These are phyloP conservation scores for Ctenopoma multispine DNA, from an alignment of 2,797 vertebrate species.

Conservation along the genomic window DNA sequence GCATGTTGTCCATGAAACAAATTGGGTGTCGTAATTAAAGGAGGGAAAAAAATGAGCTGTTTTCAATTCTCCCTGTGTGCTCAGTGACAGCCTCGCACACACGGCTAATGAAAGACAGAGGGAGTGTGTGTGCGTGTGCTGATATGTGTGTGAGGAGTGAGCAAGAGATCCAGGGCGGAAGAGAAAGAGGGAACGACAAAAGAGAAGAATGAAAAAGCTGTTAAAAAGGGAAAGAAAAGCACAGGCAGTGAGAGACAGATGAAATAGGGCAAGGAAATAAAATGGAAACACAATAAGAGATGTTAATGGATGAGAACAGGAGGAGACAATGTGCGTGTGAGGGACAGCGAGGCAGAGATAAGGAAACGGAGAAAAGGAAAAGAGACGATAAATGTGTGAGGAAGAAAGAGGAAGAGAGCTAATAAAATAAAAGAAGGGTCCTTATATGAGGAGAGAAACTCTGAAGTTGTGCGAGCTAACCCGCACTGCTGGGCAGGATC, in stretches of 20 bases:
- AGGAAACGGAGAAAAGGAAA: slow-evolving; percentile 18
- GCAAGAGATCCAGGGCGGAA: not conserved
- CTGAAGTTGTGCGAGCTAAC: slow-evolving; percentile 32
- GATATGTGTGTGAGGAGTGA: not conserved
- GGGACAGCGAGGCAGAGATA: not conserved
- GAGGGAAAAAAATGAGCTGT: slow-evolving; percentile 42
- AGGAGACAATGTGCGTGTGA: slow-evolving; percentile 3
- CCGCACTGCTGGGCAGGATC: slow-evolving; percentile 14
- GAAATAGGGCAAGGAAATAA: slow-evolving; percentile 37
- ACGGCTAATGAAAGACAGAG: slow-evolving; percentile 49
- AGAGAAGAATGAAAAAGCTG: slow-evolving; percentile 28
- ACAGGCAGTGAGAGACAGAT: slow-evolving; percentile 22
- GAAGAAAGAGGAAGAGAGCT: slow-evolving; percentile 20
- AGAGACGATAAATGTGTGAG: slow-evolving; percentile 27
- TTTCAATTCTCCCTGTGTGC: slow-evolving; percentile 42
- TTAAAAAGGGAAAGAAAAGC: slow-evolving; percentile 37
- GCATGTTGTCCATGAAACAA: slow-evolving; percentile 66
- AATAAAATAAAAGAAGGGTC: slow-evolving; percentile 50
- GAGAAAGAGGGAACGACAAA: slow-evolving; percentile 5
- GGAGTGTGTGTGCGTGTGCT: slow-evolving; percentile 1
- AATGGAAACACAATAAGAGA: slow-evolving; percentile 34
- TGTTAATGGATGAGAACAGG: slow-evolving; percentile 45
- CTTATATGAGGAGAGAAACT: slow-evolving; percentile 22
- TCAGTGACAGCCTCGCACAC: slow-evolving; percentile 36
- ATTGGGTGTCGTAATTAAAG: slow-evolving; percentile 65